These are phyloP conservation scores for Capra hircus DNA, from an alignment of 2,113 vertebrate species.

Conservation along the genomic window DNA sequence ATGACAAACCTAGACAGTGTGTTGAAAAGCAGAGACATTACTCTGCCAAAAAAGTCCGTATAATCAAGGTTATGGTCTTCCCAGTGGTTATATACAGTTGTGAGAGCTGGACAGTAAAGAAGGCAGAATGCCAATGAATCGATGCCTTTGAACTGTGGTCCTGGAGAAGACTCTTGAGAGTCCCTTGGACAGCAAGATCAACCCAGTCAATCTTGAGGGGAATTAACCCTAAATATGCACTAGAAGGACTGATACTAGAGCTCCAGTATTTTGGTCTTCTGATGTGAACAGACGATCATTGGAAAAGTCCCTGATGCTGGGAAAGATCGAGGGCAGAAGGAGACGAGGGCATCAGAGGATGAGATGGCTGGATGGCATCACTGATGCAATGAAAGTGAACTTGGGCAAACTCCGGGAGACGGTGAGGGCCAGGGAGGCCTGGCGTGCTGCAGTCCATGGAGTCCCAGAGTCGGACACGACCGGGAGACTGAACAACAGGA, in stretches of 20 bases:
- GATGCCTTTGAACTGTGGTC: not conserved
- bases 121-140: not conserved
- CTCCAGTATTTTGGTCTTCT: not conserved
- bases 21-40: not conserved
- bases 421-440: not conserved
- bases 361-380: not conserved
- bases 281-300: not conserved
- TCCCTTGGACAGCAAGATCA: not conserved
- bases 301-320: not conserved
- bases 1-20: not conserved
- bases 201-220: not conserved
- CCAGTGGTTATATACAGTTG: not conserved
- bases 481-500: not conserved
- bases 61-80: not conserved
- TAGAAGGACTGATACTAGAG: not conserved
- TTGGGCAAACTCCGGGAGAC: accelerated
- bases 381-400: not conserved
- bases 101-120: not conserved
- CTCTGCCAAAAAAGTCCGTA: not conserved
- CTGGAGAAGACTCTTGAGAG: not conserved
- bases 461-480: accelerated
- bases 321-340: not conserved
- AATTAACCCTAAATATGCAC: not conserved
- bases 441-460: not conserved
- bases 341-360: not conserved